Evolutionary conservation across 2,888 invertebrate species (phyloP), one percentile per base, ranked within the genome.

Genomic region (Clistopyga incitator): DNA sequence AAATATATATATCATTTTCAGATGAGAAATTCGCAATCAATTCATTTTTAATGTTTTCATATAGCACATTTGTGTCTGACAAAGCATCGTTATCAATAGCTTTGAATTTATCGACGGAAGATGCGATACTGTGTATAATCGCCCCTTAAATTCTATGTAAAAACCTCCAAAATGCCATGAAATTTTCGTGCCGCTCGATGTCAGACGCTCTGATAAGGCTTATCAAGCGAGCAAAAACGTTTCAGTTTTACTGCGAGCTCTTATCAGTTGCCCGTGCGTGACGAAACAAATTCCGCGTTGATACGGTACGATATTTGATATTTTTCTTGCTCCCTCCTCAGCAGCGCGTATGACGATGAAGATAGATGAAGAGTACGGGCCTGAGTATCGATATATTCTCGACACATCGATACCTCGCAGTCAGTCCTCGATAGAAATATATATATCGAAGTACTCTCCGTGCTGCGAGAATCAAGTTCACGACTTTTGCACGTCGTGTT

Each of bases 381-480:
- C 72, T 76, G 64, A 50, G 65, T 56, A 20, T 64, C 67, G 65
- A 64, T 65, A 75, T n/a, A 45, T 42, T 59, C 29, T 34, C 38
- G 38, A 10, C 8, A 38, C 38, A 38, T 72, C 59, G 72, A 72
- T 72, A 59, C 6, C 71, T 72, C 72, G 72, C 15, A 54, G 34
- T 23, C n/a, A 11, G 56, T 38, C 65, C 29, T 56, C 70, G 42
- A 67, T 68, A 38, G 13, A 42, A 64, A 65, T 76, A 61, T 29
- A 10, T 8, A 29, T 29, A 13, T 38, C 10, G 38, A 10, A 10
- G 8, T 10, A 8, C 10, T 10, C 38, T 38, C 38, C 38, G 38
- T 59, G 75, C 71, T 71, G 76, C 67, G 52, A 47, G 59, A 50
- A 77, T 77, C 77, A 77, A 83, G 67, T 77, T 80, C 72, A 71